Evolutionary conservation across 92 coral and sea anemone species (phyloP).

Genomic region (Heteractis magnifica): DNA sequence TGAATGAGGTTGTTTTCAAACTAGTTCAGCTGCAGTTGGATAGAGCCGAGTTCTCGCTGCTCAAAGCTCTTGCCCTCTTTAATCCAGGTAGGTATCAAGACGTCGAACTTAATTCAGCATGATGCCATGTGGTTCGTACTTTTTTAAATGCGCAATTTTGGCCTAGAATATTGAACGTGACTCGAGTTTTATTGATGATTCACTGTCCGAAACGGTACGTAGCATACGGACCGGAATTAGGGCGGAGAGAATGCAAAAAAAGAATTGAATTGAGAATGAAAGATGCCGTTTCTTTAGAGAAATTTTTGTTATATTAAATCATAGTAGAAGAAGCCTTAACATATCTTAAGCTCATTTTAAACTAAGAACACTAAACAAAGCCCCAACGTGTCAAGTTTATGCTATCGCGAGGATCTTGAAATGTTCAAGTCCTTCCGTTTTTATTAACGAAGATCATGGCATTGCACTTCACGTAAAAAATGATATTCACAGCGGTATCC

Average conservation of each 20-base stretch:
- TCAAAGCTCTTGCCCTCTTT: slow-evolving; percentile 90
- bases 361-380: slow-evolving; percentile 23
- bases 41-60: slow-evolving; percentile 81
- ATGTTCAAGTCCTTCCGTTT: slow-evolving; percentile 45
- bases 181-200: background rate
- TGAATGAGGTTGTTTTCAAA: slow-evolving; percentile 87
- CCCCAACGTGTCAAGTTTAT: slow-evolving; percentile 7
- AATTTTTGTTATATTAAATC: background rate
- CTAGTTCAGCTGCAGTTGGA: slow-evolving; percentile 84
- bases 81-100: slow-evolving; percentile 75
- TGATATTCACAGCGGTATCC: slow-evolving; percentile 31
- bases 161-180: background rate
- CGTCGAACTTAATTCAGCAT: background rate
- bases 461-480: slow-evolving; percentile 40
- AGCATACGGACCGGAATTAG: background rate
- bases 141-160: background rate
- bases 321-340: background rate
- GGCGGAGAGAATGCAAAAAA: background rate
- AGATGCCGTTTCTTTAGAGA: background rate
- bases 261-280: background rate
- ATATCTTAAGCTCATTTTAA: slow-evolving; percentile 1
- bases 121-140: background rate
- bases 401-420: slow-evolving; percentile 25
- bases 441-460: slow-evolving; percentile 59
- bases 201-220: background rate